Percentiles rank a stretch among this genome's conserved stretches.
Evolutionary conservation across 2,888 invertebrate genomes (phyloP).

Genomic region (Glomeris marginata): DNA sequence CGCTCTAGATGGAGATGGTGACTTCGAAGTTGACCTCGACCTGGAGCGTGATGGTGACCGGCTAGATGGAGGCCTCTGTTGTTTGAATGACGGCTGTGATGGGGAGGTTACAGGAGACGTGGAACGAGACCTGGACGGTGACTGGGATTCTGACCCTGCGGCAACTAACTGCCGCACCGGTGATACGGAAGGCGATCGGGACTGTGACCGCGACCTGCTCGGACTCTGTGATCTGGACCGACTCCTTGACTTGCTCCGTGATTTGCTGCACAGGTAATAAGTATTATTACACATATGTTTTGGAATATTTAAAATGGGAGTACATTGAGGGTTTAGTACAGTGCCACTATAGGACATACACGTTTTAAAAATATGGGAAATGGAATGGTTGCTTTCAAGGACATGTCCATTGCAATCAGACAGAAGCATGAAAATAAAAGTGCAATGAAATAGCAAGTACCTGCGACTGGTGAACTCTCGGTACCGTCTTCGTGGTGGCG

Average conservation of each 20-base stretch:
- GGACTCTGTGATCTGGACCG: conserved; percentile 34
- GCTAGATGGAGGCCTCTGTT: conserved; percentile 7
- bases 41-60: conserved; percentile 22
- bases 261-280: conserved; percentile 6
- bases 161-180: neutral
- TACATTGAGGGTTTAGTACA: no score
- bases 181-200: conserved; percentile 18
- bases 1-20: conserved; percentile 6
- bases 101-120: conserved; percentile 25
- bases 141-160: conserved; percentile 8
- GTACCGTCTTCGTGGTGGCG: conserved; percentile 22
- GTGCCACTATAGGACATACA: conserved; percentile 1
- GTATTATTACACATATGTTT: neutral
- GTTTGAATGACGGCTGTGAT: conserved; percentile 10
- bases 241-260: neutral
- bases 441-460: no score
- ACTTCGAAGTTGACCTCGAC: conserved; percentile 22
- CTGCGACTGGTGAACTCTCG: conserved; percentile 18
- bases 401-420: no score
- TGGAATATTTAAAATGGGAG: neutral
- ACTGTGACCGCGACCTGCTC: conserved; percentile 29
- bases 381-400: no score
- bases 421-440: no score
- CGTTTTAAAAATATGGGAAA: no score
- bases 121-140: conserved; percentile 35